Percentiles rank a stretch among this genome's conserved stretches.
phyloP scores from a whole-genome alignment of 2,113 vertebrate genomes.

The Cavia porcellus region DNA sequence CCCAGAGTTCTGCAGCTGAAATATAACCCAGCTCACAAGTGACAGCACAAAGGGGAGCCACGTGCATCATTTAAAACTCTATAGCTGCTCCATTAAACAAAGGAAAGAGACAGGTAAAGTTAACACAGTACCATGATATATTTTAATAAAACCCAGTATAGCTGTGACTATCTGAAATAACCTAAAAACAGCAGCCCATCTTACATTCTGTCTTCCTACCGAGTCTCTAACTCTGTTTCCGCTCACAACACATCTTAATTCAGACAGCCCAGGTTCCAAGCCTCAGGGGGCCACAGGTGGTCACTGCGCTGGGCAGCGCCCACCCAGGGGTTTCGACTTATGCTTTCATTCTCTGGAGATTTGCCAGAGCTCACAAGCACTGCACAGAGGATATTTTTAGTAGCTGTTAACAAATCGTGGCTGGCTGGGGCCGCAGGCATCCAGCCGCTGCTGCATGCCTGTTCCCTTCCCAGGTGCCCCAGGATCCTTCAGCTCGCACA shows the following conservation, averaged over 20 bases:
- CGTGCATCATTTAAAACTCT: neutral
- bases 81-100: neutral
- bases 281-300: neutral
- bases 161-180: neutral
- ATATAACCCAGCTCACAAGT: neutral
- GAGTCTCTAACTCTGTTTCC: neutral
- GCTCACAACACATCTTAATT: neutral
- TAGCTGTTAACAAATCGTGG: constrained; percentile 18
- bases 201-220: neutral
- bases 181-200: neutral
- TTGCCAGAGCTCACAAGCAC: neutral
- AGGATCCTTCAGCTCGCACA: neutral
- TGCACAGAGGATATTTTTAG: neutral
- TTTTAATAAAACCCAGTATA: neutral
- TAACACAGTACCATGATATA: neutral
- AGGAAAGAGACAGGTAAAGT: neutral
- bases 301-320: accelerated
- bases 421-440: neutral
- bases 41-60: neutral
- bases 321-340: neutral
- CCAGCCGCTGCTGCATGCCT: neutral
- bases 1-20: neutral
- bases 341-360: neutral
- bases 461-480: neutral
- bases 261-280: accelerated